Conservation (phyloP, 64 coral and sea anemone genomes). For the Anthopleura sola region DNA sequence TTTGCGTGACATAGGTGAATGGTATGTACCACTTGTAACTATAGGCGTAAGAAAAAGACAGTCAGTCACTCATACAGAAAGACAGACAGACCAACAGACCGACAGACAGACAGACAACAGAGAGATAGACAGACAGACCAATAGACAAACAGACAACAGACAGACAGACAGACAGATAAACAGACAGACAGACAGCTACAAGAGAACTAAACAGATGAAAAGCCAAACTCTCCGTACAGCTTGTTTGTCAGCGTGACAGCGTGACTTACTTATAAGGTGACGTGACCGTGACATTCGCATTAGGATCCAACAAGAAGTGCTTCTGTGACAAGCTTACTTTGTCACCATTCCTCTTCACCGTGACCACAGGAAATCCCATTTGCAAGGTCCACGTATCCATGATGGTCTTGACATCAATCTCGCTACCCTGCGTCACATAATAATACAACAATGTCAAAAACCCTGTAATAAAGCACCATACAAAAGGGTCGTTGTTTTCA, state of each 20-base stretch:
- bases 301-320: conserved; percentile 86
- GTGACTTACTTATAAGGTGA: conserved; percentile 73
- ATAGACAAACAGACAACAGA: no score
- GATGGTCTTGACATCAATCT: conserved; percentile 70
- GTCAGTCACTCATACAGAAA: neutral
- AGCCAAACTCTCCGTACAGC: neutral
- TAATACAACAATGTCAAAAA: no score
- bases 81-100: no score
- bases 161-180: no score
- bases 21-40: conserved; percentile 95
- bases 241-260: neutral
- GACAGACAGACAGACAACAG: no score
- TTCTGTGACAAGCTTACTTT: conserved; percentile 55
- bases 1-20: conserved; percentile 45
- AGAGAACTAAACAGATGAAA: neutral
- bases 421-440: conserved; percentile 18
- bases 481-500: no score
- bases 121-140: no score
- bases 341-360: conserved; percentile 34
- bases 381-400: conserved; percentile 99
- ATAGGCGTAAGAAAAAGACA: neutral
- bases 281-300: conserved; percentile 56
- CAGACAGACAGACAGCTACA: no score
- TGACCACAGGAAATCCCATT: conserved; percentile 92
- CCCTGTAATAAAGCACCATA: no score